phyloP scores from a whole-genome alignment of 1,140 invertebrate species.

The Gyrodactylus salaris region DNA sequence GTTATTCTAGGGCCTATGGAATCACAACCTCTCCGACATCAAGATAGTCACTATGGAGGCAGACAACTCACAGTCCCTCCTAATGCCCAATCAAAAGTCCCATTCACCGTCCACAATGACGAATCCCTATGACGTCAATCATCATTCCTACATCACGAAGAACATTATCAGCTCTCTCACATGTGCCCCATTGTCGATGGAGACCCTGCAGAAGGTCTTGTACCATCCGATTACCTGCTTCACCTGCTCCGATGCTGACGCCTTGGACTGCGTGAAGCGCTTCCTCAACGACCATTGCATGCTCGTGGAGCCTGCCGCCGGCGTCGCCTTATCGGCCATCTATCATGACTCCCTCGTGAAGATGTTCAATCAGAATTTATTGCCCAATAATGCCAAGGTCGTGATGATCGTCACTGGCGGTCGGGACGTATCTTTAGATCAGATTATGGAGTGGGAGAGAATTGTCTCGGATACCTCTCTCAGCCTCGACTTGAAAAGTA shows the following conservation, averaged over 20 bases:
- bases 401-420: slow-evolving; percentile 1
- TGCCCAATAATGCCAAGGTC: not conserved
- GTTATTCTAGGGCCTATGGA: not conserved
- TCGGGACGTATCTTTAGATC: not conserved
- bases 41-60: not conserved
- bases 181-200: not conserved
- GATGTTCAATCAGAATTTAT: not conserved
- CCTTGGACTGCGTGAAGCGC: slow-evolving; percentile 10
- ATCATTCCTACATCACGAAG: not conserved
- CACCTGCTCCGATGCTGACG: not conserved
- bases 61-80: not conserved
- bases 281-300: slow-evolving; percentile 16
- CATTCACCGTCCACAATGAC: not conserved
- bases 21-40: not conserved
- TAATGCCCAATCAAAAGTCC: not conserved
- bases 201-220: not conserved
- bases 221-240: not conserved
- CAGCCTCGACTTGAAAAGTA: too few relatives aligned
- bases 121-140: not conserved
- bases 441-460: not conserved
- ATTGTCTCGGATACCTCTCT: too few relatives aligned
- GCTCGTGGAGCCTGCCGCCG: slow-evolving; percentile 25
- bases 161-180: not conserved
- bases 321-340: slow-evolving; percentile 21
- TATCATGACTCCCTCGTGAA: slow-evolving; percentile 13